These are phyloP conservation scores for Prinia subflava DNA, from an alignment of 2,113 vertebrate genomes.

Conservation along the genomic window DNA sequence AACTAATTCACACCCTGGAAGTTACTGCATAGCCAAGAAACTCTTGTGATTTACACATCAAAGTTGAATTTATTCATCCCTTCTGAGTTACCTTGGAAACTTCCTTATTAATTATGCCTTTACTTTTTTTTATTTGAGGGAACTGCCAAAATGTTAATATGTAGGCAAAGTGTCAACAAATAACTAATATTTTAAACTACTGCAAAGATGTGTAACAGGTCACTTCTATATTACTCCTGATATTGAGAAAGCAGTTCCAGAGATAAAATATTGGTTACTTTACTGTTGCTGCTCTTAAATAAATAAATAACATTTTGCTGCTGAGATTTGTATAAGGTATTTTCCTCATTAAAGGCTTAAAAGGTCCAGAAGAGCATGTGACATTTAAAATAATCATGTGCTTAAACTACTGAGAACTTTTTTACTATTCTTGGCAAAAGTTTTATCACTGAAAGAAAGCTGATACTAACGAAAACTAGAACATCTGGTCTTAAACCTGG, in stretches of 20 bases:
- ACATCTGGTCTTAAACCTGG: background rate
- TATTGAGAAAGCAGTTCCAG: background rate
- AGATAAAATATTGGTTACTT: background rate
- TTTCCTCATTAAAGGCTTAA: background rate
- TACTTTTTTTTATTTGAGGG: background rate
- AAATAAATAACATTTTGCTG: background rate
- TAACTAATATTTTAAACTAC: background rate
- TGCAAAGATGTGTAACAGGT: background rate
- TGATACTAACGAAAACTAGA: background rate
- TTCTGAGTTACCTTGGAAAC: background rate
- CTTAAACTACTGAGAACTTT: background rate
- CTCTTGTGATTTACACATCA: background rate
- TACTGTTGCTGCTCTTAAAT: background rate
- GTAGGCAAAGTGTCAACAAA: background rate
- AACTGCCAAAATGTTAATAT: background rate
- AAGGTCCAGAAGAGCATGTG: background rate
- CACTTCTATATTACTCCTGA: background rate
- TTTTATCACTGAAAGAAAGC: constrained; percentile 9
- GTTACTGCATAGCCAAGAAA: background rate
- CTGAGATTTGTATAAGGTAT: background rate
- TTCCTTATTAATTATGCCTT: background rate
- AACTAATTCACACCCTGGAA: background rate
- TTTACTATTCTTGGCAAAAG: background rate
- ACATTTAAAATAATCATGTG: background rate
- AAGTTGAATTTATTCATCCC: background rate